These are phyloP conservation scores for Thinocorus orbignyianus DNA, from an alignment of 2,113 vertebrate species.

Conservation along the genomic window DNA sequence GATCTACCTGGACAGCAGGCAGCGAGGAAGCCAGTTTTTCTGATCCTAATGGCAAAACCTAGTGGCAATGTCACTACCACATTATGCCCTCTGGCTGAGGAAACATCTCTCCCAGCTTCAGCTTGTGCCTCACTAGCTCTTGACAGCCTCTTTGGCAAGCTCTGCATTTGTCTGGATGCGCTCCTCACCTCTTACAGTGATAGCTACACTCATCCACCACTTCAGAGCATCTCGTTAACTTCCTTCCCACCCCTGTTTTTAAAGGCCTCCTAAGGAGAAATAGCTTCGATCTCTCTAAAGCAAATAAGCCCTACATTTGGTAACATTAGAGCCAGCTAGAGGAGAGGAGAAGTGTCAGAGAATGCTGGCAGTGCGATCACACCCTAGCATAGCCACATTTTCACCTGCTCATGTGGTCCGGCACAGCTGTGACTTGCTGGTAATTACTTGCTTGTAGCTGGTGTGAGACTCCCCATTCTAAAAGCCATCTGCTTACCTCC, in stretches of 20 bases:
- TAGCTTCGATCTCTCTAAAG: not conserved
- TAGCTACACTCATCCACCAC: not conserved
- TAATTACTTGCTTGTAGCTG: slow-evolving; percentile 59
- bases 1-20: not conserved
- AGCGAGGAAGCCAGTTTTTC: not conserved
- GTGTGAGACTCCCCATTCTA: slow-evolving; percentile 25
- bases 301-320: not conserved
- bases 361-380: slow-evolving; percentile 55
- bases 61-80: not conserved
- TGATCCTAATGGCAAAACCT: not conserved
- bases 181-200: not conserved
- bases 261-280: slow-evolving; percentile 5
- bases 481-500: slow-evolving; percentile 54
- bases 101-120: not conserved
- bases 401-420: slow-evolving; percentile 56
- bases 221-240: slow-evolving; percentile 28
- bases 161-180: not conserved
- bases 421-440: slow-evolving; percentile 61
- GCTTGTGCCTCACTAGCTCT: not conserved
- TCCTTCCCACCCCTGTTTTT: not conserved
- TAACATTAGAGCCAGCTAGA: slow-evolving; percentile 8
- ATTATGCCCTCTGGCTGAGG: not conserved
- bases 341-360: slow-evolving; percentile 14
- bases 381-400: slow-evolving; percentile 56
- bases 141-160: not conserved